phyloP scores from a whole-genome alignment of 2,797 vertebrate species.

The Cossypha heuglini region DNA sequence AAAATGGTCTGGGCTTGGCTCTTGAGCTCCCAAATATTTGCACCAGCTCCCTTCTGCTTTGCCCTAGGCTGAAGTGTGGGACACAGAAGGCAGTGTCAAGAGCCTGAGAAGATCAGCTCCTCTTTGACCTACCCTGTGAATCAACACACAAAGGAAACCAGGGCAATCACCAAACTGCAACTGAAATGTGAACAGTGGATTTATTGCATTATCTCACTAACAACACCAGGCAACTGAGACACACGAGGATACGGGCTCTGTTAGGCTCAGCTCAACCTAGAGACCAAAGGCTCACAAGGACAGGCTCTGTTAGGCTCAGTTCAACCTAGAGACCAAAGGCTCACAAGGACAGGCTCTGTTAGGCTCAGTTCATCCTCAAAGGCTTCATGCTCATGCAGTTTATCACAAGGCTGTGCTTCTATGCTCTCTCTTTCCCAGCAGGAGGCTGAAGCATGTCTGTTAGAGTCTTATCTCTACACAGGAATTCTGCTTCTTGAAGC shows the following conservation, averaged over 20 bases:
- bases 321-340: not conserved
- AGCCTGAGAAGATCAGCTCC: not conserved
- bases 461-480: not conserved
- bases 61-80: not conserved
- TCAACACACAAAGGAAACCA: not conserved
- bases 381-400: fast-evolving
- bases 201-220: not conserved
- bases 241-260: not conserved
- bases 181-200: not conserved
- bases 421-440: not conserved
- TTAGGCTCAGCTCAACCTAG: not conserved
- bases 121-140: not conserved
- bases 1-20: not conserved
- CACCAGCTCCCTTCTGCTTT: not conserved
- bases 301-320: not conserved
- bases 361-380: not conserved
- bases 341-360: fast-evolving
- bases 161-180: not conserved
- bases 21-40: not conserved
- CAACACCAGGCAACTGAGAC: not conserved
- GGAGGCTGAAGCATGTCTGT: not conserved
- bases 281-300: not conserved
- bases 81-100: not conserved
- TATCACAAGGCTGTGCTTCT: not conserved
- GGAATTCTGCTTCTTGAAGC: not conserved